These are phyloP conservation scores for Xestia ashworthii DNA, from an alignment of 2,888 invertebrate species.

Conservation along the genomic window DNA sequence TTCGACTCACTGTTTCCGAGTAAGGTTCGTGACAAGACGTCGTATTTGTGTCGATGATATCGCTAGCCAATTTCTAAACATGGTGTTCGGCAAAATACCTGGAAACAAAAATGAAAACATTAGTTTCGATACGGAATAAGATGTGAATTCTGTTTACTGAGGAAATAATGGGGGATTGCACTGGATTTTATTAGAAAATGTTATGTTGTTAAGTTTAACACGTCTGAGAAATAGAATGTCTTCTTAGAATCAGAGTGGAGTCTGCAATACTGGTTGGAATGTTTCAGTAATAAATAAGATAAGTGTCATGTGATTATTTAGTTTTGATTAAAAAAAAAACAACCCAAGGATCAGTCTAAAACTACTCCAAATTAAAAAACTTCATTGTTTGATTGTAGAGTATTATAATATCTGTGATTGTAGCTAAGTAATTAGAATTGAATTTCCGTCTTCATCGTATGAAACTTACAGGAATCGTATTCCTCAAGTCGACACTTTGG, in stretches of 20 bases:
- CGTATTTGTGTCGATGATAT: constrained; percentile 68
- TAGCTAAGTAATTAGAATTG: constrained; percentile 25
- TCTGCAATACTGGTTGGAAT: constrained; percentile 47
- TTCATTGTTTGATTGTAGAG: background rate
- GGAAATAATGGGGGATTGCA: constrained; percentile 39
- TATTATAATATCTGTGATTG: too few species aligned
- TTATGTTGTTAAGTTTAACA: constrained; percentile 44
- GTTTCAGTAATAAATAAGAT: constrained; percentile 29
- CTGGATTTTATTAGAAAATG: constrained; percentile 44
- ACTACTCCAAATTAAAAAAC: constrained; percentile 7
- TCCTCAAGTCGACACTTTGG: constrained; percentile 32
- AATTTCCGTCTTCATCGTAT: constrained; percentile 12
- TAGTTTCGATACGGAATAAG: constrained; percentile 36
- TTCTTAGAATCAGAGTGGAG: constrained; percentile 40
- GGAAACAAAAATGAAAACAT: constrained; percentile 75
- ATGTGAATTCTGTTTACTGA: constrained; percentile 43
- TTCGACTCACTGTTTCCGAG: constrained; percentile 75
- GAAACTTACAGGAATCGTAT: constrained; percentile 31
- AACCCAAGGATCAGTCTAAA: background rate
- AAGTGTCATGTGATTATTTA: constrained; percentile 9
- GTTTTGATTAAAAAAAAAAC: background rate
- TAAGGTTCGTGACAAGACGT: constrained; percentile 76
- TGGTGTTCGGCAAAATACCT: constrained; percentile 77
- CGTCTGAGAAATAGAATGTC: constrained; percentile 44
- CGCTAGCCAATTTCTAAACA: constrained; percentile 73